Evolutionary conservation across 2,797 vertebrate species (phyloP).

Genomic region (Myotis pilosus): DNA sequence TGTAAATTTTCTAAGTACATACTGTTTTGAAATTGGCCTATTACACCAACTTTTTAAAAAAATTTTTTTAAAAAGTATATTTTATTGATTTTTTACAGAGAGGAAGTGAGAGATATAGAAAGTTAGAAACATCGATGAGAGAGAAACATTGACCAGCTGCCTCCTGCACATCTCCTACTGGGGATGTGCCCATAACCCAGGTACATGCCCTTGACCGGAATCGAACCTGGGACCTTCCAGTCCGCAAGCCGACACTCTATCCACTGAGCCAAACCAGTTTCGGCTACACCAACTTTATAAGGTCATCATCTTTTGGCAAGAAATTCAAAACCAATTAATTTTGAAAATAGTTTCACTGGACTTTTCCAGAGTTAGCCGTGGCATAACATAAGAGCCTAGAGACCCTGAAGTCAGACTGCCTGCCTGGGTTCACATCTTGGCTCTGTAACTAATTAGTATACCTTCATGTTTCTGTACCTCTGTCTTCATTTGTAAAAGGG

Average conservation of each 20-base stretch:
- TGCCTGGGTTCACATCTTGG: not conserved
- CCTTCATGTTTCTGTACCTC: not conserved
- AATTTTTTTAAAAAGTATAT: not conserved
- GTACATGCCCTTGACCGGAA: too few relatives aligned
- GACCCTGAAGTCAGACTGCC: not conserved
- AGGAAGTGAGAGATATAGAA: too few relatives aligned
- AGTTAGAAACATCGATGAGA: too few relatives aligned
- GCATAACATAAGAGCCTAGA: not conserved
- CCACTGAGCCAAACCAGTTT: too few relatives aligned
- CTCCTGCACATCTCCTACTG: too few relatives aligned
- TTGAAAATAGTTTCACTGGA: not conserved
- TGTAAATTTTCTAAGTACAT: not conserved
- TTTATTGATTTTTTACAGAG: too few relatives aligned
- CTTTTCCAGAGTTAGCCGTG: not conserved
- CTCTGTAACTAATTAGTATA: not conserved
- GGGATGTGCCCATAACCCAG: too few relatives aligned
- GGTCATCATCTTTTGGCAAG: slow-evolving; percentile 18
- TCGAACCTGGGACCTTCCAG: too few relatives aligned
- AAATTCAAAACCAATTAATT: not conserved
- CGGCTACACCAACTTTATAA: not conserved
- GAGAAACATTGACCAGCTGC: too few relatives aligned
- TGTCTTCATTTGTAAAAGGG: not conserved
- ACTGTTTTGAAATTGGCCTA: not conserved
- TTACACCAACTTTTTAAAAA: not conserved
- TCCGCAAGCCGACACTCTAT: too few relatives aligned